A percentile compares a stretch with the other conserved stretches of the same genome.
These are phyloP conservation scores for Eudemis profundana DNA, from an alignment of 2,888 invertebrate genomes.

Conservation along the genomic window DNA sequence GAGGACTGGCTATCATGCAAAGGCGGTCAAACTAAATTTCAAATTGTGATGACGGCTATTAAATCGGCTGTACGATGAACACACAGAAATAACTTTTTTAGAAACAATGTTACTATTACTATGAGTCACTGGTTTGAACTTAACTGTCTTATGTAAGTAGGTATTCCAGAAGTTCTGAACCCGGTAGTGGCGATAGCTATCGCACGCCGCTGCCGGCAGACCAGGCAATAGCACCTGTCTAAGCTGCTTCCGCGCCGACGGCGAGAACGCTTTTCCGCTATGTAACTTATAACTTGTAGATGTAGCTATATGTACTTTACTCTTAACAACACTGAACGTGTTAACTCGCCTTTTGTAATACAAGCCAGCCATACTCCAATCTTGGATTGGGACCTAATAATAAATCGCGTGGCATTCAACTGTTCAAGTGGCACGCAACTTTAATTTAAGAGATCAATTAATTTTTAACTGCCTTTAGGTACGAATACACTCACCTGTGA, in stretches of 20 bases:
- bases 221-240: background rate
- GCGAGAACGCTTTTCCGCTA: constrained; percentile 1
- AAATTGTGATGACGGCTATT: too few relatives aligned
- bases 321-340: too few relatives aligned
- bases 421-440: constrained; percentile 4
- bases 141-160: constrained; percentile 9
- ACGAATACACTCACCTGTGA: too few relatives aligned
- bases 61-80: too few relatives aligned
- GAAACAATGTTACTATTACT: background rate
- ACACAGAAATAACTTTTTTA: background rate
- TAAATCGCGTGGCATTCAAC: constrained; percentile 6
- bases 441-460: background rate
- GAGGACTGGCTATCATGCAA: too few relatives aligned
- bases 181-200: constrained; percentile 13
- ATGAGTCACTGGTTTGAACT: background rate
- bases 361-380: too few relatives aligned
- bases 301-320: background rate
- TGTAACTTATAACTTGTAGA: background rate
- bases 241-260: constrained; percentile 5
- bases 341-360: too few relatives aligned
- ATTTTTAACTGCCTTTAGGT: background rate
- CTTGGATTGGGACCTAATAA: background rate
- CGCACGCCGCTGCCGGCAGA: background rate
- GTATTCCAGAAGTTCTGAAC: constrained; percentile 14
- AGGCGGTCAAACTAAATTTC: too few relatives aligned